Base-by-base conservation (phyloP, 2,797 vertebrate species). In the Melanotaenia pygmaea region DNA sequence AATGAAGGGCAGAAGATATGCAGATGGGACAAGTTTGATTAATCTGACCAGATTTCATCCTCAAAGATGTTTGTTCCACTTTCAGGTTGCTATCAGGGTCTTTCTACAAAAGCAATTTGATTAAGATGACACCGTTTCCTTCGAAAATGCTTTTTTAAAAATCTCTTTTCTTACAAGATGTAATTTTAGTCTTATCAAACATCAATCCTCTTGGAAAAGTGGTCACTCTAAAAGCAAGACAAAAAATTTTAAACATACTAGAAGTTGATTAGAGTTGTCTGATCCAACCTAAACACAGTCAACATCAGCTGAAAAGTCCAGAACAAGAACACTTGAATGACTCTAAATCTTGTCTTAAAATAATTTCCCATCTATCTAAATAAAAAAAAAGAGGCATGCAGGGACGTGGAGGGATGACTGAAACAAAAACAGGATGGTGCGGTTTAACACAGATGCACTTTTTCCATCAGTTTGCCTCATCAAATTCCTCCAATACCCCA, bases 401-500 rank as follows among this genome's bases (percentile, higher is more conserved):
- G 57, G 38, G 45, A 64, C 24, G 64, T 54, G 67, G 56, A 82
- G 45, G 59, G 26, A 68, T 40, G 76, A 74, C 56, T 30, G 30
- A 64, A 71, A 67, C 11, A 64, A 37, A 30, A 61, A 16, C n/a
- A 50, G 20, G 30, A 34, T 22, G 3, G 14, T 22, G 18, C 26
- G 26, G 18, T 16, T 9, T 14, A 56, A 26, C 24, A 54, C 5
- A 9, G 18, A 12, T 54, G 12, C 12, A 12, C 11, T 14, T 54
- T 54, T 28, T 7, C 37, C 35, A 24, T 16, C 37, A 40, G 4
- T 43, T 8, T 6, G 10, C 13, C 67, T 32, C 28, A 28, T 30
- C 16, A 30, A 20, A 61, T 76, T 68, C 64, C 63, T 62, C 32
- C 75, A 68, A 72, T 64, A 66, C 64, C 61, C 59, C 40, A 26